Evolutionary conservation across 2,113 vertebrate species (phyloP).

Genomic region (Pseudopodoces humilis): DNA sequence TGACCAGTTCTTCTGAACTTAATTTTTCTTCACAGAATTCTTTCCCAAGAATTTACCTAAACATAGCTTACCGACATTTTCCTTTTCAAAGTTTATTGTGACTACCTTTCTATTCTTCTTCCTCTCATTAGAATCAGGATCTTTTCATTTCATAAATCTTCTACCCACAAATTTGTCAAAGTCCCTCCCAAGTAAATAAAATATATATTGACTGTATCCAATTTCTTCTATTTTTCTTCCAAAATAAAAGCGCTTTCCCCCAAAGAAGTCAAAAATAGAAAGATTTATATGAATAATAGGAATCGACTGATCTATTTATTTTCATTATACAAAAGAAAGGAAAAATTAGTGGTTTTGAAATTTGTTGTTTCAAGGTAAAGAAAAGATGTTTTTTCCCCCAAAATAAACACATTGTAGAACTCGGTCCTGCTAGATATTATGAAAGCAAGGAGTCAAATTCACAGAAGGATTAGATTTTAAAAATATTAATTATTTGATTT

Average conservation of each 20-base stretch:
- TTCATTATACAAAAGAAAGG: neutral
- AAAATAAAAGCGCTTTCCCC: neutral
- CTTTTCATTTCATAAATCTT: neutral
- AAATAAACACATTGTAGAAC: neutral
- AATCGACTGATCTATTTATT: neutral
- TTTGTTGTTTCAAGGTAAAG: neutral
- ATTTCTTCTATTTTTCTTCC: neutral
- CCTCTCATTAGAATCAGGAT: neutral
- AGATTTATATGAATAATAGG: neutral
- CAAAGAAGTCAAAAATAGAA: neutral
- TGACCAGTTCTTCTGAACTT: neutral
- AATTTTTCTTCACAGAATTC: neutral
- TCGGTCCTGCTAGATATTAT: neutral
- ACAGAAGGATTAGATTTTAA: neutral
- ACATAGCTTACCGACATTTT: neutral
- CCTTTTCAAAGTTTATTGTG: neutral
- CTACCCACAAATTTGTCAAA: neutral
- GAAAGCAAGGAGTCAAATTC: neutral
- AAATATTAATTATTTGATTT: neutral
- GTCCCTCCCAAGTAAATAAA: neutral
- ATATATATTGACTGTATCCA: neutral
- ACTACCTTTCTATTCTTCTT: neutral
- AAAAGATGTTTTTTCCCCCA: fast-evolving
- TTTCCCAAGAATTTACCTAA: neutral
- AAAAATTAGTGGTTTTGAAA: neutral